Conservation (phyloP, 2,888 invertebrate species). For the Platycheirus albimanus region DNA sequence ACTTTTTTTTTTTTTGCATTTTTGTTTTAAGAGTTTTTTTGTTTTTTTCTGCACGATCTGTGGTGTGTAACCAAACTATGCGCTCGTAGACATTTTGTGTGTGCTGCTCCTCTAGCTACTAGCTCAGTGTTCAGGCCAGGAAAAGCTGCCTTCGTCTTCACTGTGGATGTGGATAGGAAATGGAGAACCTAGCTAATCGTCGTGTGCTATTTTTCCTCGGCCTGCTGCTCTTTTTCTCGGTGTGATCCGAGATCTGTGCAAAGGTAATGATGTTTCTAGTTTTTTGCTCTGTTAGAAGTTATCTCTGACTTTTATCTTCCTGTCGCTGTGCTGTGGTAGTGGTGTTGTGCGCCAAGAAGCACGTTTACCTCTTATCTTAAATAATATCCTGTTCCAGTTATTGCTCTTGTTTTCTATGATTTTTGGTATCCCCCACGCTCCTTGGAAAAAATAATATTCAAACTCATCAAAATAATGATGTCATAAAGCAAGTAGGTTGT, state of each 20-base stretch:
- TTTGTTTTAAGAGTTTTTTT: slow-evolving; percentile 1
- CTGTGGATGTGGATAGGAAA: background rate
- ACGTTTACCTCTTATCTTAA: background rate
- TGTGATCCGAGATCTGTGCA: background rate
- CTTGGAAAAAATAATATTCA: background rate
- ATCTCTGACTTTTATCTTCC: background rate
- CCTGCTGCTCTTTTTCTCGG: slow-evolving; percentile 11
- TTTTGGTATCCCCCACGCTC: background rate
- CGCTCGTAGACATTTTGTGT: slow-evolving; percentile 47
- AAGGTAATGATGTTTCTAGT: slow-evolving; percentile 8
- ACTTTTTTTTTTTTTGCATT: slow-evolving; percentile 16
- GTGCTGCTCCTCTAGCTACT: slow-evolving; percentile 25
- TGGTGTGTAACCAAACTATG: slow-evolving; percentile 48
- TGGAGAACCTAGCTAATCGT: background rate
- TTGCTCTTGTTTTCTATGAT: background rate
- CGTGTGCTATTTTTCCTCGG: slow-evolving; percentile 13
- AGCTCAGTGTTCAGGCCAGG: background rate
- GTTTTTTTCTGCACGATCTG: slow-evolving; percentile 61
- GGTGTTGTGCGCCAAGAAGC: background rate
- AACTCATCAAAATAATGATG: too few relatives aligned
- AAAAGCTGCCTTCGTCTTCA: background rate
- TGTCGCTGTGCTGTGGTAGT: background rate
- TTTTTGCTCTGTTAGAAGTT: slow-evolving; percentile 29
- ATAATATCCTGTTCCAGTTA: background rate
- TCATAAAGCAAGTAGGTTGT: too few relatives aligned